These are phyloP conservation scores for Melolontha melolontha DNA, from an alignment of 2,888 invertebrate species.

Conservation along the genomic window DNA sequence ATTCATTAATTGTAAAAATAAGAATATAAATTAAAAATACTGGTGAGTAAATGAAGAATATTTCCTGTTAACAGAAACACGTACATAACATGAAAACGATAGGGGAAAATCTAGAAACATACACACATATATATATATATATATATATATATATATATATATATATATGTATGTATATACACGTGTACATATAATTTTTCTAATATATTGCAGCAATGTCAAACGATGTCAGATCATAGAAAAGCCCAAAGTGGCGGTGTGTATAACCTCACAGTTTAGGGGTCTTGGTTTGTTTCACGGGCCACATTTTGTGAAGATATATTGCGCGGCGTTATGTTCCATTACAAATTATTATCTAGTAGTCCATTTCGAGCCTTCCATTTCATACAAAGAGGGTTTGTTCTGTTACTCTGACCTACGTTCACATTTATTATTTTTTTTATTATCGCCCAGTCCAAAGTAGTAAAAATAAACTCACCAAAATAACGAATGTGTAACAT, in stretches of 20 bases:
- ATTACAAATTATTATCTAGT: conserved; percentile 44
- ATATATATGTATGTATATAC: no score
- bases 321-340: conserved; percentile 38
- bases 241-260: conserved; percentile 9
- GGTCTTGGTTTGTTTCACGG: conserved; percentile 35
- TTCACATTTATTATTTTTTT: conserved; percentile 31
- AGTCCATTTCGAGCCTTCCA: conserved; percentile 8
- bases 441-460: conserved; percentile 26
- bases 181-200: conserved; percentile 22
- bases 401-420: conserved; percentile 29
- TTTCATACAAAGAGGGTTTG: conserved; percentile 17
- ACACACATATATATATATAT: no score
- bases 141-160: no score
- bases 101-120: conserved; percentile 3
- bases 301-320: conserved; percentile 41
- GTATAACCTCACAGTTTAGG: conserved; percentile 26
- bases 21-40: no score
- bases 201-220: conserved; percentile 34
- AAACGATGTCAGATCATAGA: conserved; percentile 24
- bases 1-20: no score
- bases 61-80: not conserved
- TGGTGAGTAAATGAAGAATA: not conserved
- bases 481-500: conserved; percentile 38
- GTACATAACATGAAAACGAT: conserved; percentile 14
- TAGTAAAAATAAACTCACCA: conserved; percentile 38